Percentiles rank a stretch among this genome's conserved stretches.
These are phyloP conservation scores for Drosophila silvestris DNA, from an alignment of 2,888 invertebrate species.

Conservation along the genomic window DNA sequence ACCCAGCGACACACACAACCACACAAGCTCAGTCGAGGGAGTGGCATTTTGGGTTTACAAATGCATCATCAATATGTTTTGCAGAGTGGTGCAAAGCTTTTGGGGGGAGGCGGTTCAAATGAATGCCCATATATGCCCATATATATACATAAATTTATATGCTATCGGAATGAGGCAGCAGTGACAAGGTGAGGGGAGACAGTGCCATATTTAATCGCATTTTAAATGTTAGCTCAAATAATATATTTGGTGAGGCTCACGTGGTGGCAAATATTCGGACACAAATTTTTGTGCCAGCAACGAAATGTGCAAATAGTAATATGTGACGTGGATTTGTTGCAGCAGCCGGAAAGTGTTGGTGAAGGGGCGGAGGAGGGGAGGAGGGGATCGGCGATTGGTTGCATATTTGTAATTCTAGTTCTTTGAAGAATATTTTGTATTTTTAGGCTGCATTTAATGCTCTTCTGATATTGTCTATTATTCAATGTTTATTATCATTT, in stretches of 20 bases:
- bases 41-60: conserved; percentile 43
- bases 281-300: conserved; percentile 45
- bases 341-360: neutral
- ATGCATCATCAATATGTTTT: conserved; percentile 58
- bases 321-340: conserved; percentile 15
- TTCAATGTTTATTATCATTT: conserved; percentile 52
- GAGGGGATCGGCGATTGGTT: neutral
- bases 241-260: conserved; percentile 20
- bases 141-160: neutral
- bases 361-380: no score
- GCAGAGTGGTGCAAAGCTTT: conserved; percentile 53
- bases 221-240: conserved; percentile 53
- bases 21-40: conserved; percentile 7
- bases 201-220: conserved; percentile 51
- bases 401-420: conserved; percentile 20
- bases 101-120: conserved; percentile 25
- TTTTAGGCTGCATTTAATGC: conserved; percentile 40
- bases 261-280: conserved; percentile 29
- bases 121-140: conserved; percentile 35
- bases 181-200: no score
- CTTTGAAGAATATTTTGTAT: conserved; percentile 39
- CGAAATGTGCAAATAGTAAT: conserved; percentile 53
- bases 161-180: conserved; percentile 26
- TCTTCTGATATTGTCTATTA: conserved; percentile 31
- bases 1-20: neutral